phyloP scores from a whole-genome alignment of 2,888 invertebrate species.

The Pomacea canaliculata region DNA sequence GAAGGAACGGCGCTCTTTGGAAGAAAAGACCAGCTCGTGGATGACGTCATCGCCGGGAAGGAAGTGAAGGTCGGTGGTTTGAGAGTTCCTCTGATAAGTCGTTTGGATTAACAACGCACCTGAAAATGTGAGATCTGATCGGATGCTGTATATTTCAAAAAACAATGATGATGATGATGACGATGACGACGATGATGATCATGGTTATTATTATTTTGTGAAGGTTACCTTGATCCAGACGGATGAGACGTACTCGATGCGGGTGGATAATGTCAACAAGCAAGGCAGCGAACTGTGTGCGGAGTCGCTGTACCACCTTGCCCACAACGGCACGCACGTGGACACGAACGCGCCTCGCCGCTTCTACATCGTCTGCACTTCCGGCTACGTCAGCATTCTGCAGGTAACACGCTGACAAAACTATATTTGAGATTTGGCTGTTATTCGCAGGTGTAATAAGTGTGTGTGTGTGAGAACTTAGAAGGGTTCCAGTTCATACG shows the following conservation, averaged over 20 bases:
- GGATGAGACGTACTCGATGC: constrained; percentile 17
- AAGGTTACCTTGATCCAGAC: constrained; percentile 7
- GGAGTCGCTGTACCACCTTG: constrained; percentile 30
- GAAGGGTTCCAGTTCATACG: too few relatives aligned
- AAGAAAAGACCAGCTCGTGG: constrained; percentile 37
- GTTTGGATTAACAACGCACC: too few relatives aligned
- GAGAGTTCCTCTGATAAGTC: neutral
- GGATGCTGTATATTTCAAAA: too few relatives aligned
- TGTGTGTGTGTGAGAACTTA: too few relatives aligned
- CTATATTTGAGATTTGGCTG: too few relatives aligned
- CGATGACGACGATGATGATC: too few relatives aligned
- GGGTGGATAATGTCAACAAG: constrained; percentile 31
- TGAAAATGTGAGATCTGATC: too few relatives aligned
- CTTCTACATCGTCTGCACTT: constrained; percentile 29
- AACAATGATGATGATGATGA: too few relatives aligned
- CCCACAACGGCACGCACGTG: constrained; percentile 34
- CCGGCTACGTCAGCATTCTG: constrained; percentile 25
- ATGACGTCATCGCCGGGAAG: constrained; percentile 38
- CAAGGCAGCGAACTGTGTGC: constrained; percentile 27
- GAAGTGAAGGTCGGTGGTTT: constrained; percentile 39
- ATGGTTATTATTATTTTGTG: too few relatives aligned
- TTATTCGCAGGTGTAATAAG: too few relatives aligned
- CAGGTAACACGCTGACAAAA: neutral
- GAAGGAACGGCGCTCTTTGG: constrained; percentile 42
- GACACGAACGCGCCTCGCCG: constrained; percentile 25